Base-by-base conservation (phyloP, 92 coral and sea anemone species). In the Scolanthus callimorphus region DNA sequence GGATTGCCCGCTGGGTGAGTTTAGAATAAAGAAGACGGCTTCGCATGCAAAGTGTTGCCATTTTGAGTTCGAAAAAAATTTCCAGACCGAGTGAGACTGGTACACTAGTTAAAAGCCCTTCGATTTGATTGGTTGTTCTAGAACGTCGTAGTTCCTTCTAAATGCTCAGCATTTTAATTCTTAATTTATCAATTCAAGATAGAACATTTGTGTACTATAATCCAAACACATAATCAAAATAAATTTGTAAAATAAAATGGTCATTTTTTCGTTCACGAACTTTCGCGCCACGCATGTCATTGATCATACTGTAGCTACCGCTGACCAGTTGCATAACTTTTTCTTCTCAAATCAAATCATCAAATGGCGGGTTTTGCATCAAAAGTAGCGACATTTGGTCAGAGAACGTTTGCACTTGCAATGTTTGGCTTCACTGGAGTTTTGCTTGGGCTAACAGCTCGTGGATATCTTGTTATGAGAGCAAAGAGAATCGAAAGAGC, bases 341-440 rank as follows among this genome's bases (percentile, higher is more conserved):
- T n/a, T n/a, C n/a, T n/a, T n/a, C n/a, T n/a, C n/a, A n/a, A n/a
- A n/a, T 34, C 41, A 15, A 34, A 34, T 34, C 41, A 34, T n/a
- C n/a, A 34, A 34, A 80, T 73, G 81, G 17, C 65, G 53, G 54
- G 77, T 31, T 39, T 54, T 1, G 24, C 50, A 34, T 57, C 74
- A 1, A 82, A 54, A 53, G 57, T 68, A 28, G 89, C 83, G 0
- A 73, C 79, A 4, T 76, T 75, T 63, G 67, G 69, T 17, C 89
- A 82, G 29, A 76, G 67, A 63, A 55, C 83, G 9, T 56, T 82
- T 51, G 71, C 89, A 22, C 51, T 82, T 17, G 63, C 78, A 2
- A 51, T 80, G 27, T 46, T 67, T 39, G 65, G 59, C 2, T 57
- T 61, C 28, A 27, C 79, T 17, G 74, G 67, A 19, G 60, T 58